Conservation (phyloP, 2,888 invertebrate species). For the Drosophila mulleri region DNA sequence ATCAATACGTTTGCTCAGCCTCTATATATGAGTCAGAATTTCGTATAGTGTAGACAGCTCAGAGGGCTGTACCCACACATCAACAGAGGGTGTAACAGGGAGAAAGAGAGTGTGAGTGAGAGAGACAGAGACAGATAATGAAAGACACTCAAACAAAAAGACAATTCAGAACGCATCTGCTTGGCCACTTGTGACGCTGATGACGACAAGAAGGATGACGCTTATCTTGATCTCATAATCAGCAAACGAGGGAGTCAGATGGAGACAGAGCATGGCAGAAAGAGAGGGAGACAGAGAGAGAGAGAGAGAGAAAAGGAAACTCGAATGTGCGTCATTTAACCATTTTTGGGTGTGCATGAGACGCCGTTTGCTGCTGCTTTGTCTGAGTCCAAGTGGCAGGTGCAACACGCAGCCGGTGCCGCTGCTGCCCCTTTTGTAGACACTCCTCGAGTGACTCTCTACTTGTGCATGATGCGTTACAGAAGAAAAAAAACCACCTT, state of each 20-base stretch:
- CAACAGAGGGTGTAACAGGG: neutral
- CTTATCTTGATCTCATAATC: constrained; percentile 74
- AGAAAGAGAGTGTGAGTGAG: neutral
- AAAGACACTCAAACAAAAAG: neutral
- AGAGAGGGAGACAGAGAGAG: constrained; percentile 1
- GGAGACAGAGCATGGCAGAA: constrained; percentile 1
- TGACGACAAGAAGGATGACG: constrained; percentile 46
- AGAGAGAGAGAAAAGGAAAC: neutral
- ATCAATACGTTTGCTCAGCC: neutral
- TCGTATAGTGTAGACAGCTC: constrained; percentile 28
- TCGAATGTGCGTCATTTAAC: constrained; percentile 51
- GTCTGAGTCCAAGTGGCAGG: constrained; percentile 58
- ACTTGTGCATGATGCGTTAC: constrained; percentile 36
- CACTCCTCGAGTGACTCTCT: constrained; percentile 45
- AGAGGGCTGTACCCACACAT: constrained; percentile 26
- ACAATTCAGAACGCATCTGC: constrained; percentile 45
- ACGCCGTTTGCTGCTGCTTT: constrained; percentile 29
- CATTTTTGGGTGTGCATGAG: constrained; percentile 33
- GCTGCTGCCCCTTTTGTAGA: constrained; percentile 29
- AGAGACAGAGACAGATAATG: neutral
- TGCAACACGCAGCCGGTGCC: constrained; percentile 56
- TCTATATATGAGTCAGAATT: neutral
- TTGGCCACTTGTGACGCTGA: constrained; percentile 34
- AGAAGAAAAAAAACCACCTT: constrained; percentile 25
- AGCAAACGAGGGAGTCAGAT: constrained; percentile 10